Evolutionary conservation across 2,888 invertebrate genomes (phyloP).

Genomic region (Kuschelorhynchus macadamiae): DNA sequence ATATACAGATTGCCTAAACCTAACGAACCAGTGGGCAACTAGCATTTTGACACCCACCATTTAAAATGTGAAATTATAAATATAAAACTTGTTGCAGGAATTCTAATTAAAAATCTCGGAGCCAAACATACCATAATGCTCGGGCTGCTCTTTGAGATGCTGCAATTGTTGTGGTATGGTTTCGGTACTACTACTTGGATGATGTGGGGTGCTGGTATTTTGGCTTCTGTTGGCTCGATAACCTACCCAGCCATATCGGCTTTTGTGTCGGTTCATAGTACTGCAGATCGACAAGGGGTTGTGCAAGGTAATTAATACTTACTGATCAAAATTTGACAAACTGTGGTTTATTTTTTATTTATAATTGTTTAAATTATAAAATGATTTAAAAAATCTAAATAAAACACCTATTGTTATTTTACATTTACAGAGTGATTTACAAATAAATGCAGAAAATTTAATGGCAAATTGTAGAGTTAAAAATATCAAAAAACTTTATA

Average conservation of each 20-base stretch:
- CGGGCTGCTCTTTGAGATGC: constrained; percentile 95
- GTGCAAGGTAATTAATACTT: constrained; percentile 64
- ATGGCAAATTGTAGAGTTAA: too few relatives aligned
- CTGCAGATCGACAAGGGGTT: constrained; percentile 95
- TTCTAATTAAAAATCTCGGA: constrained; percentile 82
- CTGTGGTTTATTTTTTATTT: too few relatives aligned
- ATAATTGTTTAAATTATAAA: too few relatives aligned
- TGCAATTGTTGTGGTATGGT: constrained; percentile 97
- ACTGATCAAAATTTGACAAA: too few relatives aligned
- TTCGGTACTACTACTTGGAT: constrained; percentile 98
- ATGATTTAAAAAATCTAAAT: too few relatives aligned
- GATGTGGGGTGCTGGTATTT: constrained; percentile 99
- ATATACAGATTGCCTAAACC: too few relatives aligned
- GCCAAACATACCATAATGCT: constrained; percentile 98
- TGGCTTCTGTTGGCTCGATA: constrained; percentile 96
- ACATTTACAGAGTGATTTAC: too few relatives aligned
- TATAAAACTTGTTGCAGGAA: constrained; percentile 56
- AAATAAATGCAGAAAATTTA: too few relatives aligned
- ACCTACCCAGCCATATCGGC: constrained; percentile 99
- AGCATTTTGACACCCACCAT: too few relatives aligned
- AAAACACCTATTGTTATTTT: too few relatives aligned
- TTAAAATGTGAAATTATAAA: neutral
- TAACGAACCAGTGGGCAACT: too few relatives aligned
- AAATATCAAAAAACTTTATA: too few relatives aligned
- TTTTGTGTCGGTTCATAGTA: constrained; percentile 97